phyloP scores from a whole-genome alignment of 2,113 vertebrate species.

The Entomyzon cyanotis region DNA sequence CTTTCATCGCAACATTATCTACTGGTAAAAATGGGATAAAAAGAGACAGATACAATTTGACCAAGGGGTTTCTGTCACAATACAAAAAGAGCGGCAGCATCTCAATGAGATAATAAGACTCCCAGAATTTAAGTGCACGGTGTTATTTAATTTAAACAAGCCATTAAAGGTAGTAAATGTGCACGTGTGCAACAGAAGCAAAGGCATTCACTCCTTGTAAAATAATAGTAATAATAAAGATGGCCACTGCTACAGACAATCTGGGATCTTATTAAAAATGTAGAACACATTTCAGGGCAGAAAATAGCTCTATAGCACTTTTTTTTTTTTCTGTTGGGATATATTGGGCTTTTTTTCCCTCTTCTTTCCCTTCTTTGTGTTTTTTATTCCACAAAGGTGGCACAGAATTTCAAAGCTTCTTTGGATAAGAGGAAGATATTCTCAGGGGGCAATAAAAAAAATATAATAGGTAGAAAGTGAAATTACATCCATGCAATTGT shows the following conservation, averaged over 20 bases:
- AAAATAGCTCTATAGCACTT: constrained; percentile 73
- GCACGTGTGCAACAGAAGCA: constrained; percentile 67
- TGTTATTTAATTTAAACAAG: constrained; percentile 70
- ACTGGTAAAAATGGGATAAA: constrained; percentile 89
- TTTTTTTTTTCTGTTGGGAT: not conserved
- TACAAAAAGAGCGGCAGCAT: constrained; percentile 74
- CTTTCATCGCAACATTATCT: constrained; percentile 95
- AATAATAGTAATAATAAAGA: constrained; percentile 66
- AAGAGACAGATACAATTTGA: constrained; percentile 84
- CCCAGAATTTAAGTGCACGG: constrained; percentile 75
- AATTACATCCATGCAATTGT: not conserved
- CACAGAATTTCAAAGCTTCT: not conserved
- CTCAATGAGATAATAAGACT: constrained; percentile 78
- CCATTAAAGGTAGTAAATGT: constrained; percentile 69
- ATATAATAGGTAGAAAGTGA: not conserved
- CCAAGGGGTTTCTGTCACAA: constrained; percentile 80
- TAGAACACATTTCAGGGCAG: constrained; percentile 67
- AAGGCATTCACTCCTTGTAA: constrained; percentile 67
- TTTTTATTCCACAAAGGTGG: constrained; percentile 10
- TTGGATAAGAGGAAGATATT: not conserved
- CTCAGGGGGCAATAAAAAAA: not conserved
- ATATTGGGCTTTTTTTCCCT: not conserved
- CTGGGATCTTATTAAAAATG: constrained; percentile 81
- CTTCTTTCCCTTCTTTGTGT: not conserved
- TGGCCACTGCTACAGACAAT: constrained; percentile 68